These are phyloP conservation scores for Heterodera schachtii DNA, from an alignment of 1,140 invertebrate genomes.

Conservation along the genomic window DNA sequence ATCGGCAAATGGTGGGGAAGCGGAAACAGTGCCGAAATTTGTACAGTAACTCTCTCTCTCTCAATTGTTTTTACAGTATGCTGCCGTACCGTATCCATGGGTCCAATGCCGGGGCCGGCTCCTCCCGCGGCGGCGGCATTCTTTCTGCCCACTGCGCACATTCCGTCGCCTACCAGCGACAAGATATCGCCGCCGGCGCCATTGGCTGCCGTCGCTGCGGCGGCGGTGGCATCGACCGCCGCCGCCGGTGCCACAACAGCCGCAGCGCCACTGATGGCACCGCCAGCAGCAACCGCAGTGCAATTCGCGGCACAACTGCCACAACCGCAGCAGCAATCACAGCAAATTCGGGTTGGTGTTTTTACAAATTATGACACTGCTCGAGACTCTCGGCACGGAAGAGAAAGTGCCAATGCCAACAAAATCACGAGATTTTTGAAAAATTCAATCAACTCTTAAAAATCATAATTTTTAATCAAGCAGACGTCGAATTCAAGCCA, in stretches of 20 bases:
- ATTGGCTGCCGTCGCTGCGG: conserved; percentile 1
- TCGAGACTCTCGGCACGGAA: too few species aligned
- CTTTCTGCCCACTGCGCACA: neutral
- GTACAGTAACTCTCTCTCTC: too few species aligned
- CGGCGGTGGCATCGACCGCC: neutral
- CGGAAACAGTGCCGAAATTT: neutral
- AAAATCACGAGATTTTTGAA: too few species aligned
- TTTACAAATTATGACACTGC: too few species aligned
- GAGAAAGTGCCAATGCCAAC: too few species aligned
- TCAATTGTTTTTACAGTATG: neutral
- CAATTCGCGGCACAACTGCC: neutral
- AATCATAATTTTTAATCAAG: neutral
- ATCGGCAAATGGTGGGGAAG: conserved; percentile 8
- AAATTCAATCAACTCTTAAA: neutral
- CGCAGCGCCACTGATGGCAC: too few species aligned
- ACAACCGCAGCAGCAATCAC: neutral
- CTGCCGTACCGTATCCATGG: conserved; percentile 27
- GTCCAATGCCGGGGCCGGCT: conserved; percentile 28
- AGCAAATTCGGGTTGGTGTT: neutral
- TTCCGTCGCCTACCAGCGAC: neutral
- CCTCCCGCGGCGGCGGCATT: neutral
- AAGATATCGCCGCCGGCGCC: conserved; percentile 13
- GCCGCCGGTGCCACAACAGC: conserved; percentile 1
- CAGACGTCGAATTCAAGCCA: neutral
- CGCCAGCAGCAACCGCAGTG: neutral